Evolutionary conservation across 1,140 invertebrate genomes (phyloP), one percentile per base, ranked within the genome.

Genomic region (Bombus sibiricus): DNA sequence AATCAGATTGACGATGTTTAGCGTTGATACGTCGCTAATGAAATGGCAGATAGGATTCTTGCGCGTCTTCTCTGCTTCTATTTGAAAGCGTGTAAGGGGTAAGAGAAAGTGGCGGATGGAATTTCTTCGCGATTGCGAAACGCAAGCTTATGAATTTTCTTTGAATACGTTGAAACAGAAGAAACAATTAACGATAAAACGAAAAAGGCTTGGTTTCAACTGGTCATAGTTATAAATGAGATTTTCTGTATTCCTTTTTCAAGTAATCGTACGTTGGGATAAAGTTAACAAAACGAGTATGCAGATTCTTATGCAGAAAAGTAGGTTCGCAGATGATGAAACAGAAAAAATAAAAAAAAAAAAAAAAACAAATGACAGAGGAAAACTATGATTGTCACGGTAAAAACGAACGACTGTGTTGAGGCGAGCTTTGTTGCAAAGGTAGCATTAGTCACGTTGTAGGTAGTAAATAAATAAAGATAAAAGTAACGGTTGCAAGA

Each of bases 391-490:
- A 41, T 41, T 71, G 75, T n/a, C 28, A 25, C 6, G 25, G 47
- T 77, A 62, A 41, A 39, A 77, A 59, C 10, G 43, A 62, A 77
- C 57, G 18, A 64, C 57, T 78, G 1, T 10, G 34, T 76, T 10
- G 34, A 75, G 57, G 47, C 47, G 53, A 76, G 25, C 34, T 76
- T n/a, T 78, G 75, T 43, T 43, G 28, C 41, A 43, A 73, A 32
- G n/a, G 1, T 13, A 15, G 71, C 39, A 25, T 68, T 69, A 80
- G 32, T 68, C 41, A 69, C 25, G 41, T 10, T 37, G 59, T n/a
- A 13, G 10, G 43, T 32, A 37, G 43, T 69, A 80, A 80, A 80
- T 53, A 53, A 80, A 41, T 80, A 47, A 28, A 71, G 78, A 80
- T 80, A 80, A 80, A 80, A 66, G 6, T 79, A 79, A 80, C n/a